Evolutionary conservation across 2,888 invertebrate species (phyloP).

Genomic region (Rhyacophila evoluta): DNA sequence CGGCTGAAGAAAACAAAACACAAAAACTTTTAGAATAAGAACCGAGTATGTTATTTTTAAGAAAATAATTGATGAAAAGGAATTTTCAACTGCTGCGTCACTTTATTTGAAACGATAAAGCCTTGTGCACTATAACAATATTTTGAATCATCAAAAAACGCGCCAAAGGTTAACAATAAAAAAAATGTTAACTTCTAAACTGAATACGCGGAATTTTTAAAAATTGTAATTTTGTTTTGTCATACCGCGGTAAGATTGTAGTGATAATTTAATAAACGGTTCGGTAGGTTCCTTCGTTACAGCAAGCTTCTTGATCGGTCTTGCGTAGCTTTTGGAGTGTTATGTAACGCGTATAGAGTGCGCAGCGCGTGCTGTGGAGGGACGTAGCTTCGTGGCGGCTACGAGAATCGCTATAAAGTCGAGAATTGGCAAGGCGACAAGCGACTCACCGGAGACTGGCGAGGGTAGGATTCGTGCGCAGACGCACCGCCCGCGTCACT

Average conservation of each 20-base stretch:
- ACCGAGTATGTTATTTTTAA: neutral
- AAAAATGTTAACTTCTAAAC: neutral
- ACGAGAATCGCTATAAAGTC: slow-evolving; percentile 19
- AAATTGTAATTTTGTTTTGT: neutral
- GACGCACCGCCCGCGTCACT: neutral
- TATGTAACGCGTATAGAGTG: slow-evolving; percentile 5
- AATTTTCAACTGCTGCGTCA: neutral
- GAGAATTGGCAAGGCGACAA: slow-evolving; percentile 2
- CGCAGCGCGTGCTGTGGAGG: slow-evolving; percentile 9
- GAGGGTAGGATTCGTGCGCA: neutral
- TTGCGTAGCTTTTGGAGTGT: slow-evolving; percentile 1
- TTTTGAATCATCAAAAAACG: neutral
- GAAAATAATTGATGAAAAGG: neutral
- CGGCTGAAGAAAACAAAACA: neutral
- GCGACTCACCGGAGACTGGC: slow-evolving; percentile 5
- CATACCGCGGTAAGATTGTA: neutral
- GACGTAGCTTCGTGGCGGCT: neutral
- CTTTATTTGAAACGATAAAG: neutral
- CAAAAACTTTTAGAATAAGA: neutral
- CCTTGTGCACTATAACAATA: neutral
- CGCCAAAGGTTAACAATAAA: neutral
- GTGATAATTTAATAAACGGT: neutral
- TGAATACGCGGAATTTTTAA: neutral
- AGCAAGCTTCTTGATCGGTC: neutral
- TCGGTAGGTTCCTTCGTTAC: neutral